Percentiles rank a stretch among this genome's conserved stretches.
These are phyloP conservation scores for Eutrigla gurnardus DNA, from an alignment of 2,797 vertebrate genomes.

Conservation along the genomic window DNA sequence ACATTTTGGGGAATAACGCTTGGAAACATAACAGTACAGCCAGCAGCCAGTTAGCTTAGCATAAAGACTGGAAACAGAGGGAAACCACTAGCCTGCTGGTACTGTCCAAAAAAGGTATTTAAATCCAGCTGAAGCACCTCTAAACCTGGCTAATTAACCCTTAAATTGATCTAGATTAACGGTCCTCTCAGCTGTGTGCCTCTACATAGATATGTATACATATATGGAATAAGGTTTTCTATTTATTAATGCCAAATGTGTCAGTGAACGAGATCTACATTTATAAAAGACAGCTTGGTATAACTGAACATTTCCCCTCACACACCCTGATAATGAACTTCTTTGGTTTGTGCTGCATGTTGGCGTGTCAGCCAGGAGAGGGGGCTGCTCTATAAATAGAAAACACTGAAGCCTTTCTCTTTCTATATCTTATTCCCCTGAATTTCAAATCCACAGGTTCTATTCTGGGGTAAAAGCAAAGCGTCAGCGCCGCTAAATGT, in stretches of 20 bases:
- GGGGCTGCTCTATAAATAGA: conserved; percentile 74
- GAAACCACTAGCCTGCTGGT: neutral
- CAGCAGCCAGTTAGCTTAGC: neutral
- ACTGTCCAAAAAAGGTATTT: neutral
- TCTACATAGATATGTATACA: no score
- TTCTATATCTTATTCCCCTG: neutral
- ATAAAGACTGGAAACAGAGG: neutral
- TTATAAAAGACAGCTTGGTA: neutral
- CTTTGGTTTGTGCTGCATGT: conserved; percentile 38
- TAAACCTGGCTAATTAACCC: neutral
- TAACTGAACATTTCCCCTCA: neutral
- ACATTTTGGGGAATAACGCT: neutral
- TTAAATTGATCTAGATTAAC: no score
- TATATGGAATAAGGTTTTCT: neutral
- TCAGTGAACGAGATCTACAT: neutral
- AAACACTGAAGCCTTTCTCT: neutral
- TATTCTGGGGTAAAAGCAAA: neutral
- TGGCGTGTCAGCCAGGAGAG: conserved; percentile 69
- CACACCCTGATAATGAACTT: conserved; percentile 31
- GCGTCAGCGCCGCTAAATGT: neutral
- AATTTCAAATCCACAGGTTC: conserved; percentile 5
- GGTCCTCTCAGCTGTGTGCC: no score
- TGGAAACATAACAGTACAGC: neutral
- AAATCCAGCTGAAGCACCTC: neutral
- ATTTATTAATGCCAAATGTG: neutral